These are phyloP conservation scores for Solenodon paradoxus DNA, from an alignment of 2,113 vertebrate genomes.

Conservation along the genomic window DNA sequence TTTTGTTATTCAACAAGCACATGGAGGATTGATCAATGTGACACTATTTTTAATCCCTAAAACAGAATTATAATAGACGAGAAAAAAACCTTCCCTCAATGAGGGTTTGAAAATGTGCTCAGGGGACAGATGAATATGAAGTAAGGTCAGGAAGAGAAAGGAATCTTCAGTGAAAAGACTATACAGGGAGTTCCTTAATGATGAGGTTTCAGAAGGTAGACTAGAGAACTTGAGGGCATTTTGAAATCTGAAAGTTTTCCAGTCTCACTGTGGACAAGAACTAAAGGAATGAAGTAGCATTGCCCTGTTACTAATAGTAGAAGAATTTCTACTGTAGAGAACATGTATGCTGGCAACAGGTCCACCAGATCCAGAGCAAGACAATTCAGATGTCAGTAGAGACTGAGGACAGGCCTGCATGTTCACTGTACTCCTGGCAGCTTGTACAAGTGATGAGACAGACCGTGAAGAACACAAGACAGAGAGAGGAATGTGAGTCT, in stretches of 20 bases:
- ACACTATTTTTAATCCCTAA: slow-evolving; percentile 45
- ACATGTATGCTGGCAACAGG: neutral
- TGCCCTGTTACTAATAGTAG: neutral
- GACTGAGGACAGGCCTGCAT: neutral
- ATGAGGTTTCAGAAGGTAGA: neutral
- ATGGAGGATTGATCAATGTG: neutral
- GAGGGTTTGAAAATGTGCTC: neutral
- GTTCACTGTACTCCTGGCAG: neutral
- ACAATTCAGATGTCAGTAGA: neutral
- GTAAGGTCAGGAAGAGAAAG: neutral
- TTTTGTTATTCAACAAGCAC: slow-evolving; percentile 24
- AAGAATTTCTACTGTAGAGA: neutral
- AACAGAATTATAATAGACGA: slow-evolving; percentile 46
- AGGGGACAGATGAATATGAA: neutral
- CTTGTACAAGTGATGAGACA: neutral
- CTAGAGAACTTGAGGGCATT: neutral
- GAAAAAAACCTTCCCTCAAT: slow-evolving; percentile 47
- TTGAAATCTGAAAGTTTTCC: neutral
- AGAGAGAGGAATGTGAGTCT: neutral
- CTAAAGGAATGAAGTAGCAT: neutral
- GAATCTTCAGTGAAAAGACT: neutral
- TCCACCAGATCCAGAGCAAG: neutral
- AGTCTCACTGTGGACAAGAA: neutral
- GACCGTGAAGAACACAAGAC: neutral
- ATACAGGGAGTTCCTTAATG: neutral